A percentile compares a stretch with the other conserved stretches of the same genome.
Evolutionary conservation across 2,797 vertebrate species (phyloP).

Genomic region (Rhincodon typus): DNA sequence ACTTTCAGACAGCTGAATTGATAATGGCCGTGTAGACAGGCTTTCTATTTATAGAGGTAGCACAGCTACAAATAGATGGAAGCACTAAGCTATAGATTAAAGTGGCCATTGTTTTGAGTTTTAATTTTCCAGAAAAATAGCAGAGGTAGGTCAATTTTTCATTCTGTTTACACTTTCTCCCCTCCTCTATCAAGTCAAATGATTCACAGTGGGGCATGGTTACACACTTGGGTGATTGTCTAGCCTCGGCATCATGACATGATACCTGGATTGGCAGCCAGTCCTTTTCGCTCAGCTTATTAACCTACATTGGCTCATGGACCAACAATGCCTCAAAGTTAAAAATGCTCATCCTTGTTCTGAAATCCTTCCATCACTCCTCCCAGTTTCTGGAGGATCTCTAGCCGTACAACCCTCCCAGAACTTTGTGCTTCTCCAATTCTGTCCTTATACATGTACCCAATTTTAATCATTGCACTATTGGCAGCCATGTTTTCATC

Average conservation of each 20-base stretch:
- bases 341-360: not conserved
- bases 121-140: conserved; percentile 41
- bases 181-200: not conserved
- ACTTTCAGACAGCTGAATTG: conserved; percentile 58
- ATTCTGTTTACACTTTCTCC: not conserved
- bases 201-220: not conserved
- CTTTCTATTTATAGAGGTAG: conserved; percentile 89
- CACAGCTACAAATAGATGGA: conserved; percentile 82
- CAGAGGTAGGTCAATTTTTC: not conserved
- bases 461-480: not conserved
- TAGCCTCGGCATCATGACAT: not conserved
- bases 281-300: not conserved
- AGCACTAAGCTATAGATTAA: conserved; percentile 63
- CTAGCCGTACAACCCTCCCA: not conserved
- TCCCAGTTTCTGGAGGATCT: not conserved
- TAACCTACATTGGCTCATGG: no score
- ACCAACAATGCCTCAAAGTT: not conserved
- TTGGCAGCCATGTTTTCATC: not conserved
- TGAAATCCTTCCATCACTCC: not conserved
- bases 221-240: not conserved
- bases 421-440: not conserved
- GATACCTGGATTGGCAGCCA: not conserved
- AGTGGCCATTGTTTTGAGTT: conserved; percentile 53
- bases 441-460: not conserved
- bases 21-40: conserved; percentile 63